Evolutionary conservation across 2,888 invertebrate species (phyloP).

Genomic region (Leucophora obtusa): DNA sequence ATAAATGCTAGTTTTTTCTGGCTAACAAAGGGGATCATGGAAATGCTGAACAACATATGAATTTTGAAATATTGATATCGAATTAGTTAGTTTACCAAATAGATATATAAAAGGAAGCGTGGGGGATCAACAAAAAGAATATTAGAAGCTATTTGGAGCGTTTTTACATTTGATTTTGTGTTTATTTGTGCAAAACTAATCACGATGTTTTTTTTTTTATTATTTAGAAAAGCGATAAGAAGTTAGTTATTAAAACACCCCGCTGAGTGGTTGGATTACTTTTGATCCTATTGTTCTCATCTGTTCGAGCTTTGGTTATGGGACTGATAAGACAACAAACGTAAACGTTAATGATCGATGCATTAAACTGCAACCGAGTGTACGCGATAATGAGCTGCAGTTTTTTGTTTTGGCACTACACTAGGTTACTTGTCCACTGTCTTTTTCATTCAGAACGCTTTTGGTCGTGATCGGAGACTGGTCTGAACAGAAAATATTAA

Average conservation of each 20-base stretch:
- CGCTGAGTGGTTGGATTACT: conserved; percentile 57
- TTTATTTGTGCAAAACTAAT: conserved; percentile 54
- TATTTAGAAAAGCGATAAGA: conserved; percentile 42
- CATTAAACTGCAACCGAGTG: conserved; percentile 60
- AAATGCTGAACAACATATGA: not conserved
- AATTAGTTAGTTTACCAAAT: not conserved
- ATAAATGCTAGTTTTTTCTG: conserved; percentile 1
- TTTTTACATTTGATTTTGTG: conserved; percentile 10
- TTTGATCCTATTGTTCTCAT: conserved; percentile 61
- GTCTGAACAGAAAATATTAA: conserved; percentile 47
- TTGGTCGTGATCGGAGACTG: conserved; percentile 61
- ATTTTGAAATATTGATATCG: not conserved
- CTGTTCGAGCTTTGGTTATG: conserved; percentile 62
- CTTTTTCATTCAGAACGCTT: conserved; percentile 61
- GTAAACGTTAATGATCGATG: conserved; percentile 60
- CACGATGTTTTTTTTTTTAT: conserved; percentile 28
- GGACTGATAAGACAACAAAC: conserved; percentile 60
- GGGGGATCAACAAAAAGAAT: not conserved
- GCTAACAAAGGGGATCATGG: not conserved
- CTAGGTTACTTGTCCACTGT: conserved; percentile 61
- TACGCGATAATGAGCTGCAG: conserved; percentile 56
- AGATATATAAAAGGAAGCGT: not conserved
- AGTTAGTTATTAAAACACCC: conserved; percentile 47
- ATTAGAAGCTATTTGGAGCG: not conserved
- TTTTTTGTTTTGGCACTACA: conserved; percentile 52